phyloP scores from a whole-genome alignment of 2,113 vertebrate species.

The Callipepla californica region DNA sequence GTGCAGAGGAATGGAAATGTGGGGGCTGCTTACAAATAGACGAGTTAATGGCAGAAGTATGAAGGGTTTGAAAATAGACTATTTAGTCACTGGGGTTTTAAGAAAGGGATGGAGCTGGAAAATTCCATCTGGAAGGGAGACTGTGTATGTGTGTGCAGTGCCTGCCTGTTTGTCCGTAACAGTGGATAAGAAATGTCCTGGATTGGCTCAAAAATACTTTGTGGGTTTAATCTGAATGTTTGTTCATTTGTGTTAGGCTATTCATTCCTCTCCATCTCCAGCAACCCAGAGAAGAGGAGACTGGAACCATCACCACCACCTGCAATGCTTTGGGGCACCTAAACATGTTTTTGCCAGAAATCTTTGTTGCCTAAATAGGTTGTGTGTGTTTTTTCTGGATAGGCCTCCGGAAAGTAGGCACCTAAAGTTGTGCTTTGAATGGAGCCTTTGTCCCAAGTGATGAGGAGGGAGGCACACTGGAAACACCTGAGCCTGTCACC shows the following conservation, averaged over 20 bases:
- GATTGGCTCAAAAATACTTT: conserved; percentile 69
- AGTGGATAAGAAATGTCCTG: conserved; percentile 69
- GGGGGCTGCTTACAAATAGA: conserved; percentile 55
- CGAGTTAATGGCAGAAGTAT: conserved; percentile 61
- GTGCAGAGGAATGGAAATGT: neutral
- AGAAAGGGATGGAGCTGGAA: conserved; percentile 67
- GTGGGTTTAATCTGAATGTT: conserved; percentile 56
- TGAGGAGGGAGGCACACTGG: neutral
- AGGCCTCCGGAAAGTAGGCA: conserved; percentile 56
- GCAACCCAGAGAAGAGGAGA: conserved; percentile 47
- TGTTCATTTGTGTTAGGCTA: conserved; percentile 1
- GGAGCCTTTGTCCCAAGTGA: conserved; percentile 16
- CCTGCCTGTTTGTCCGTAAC: conserved; percentile 67
- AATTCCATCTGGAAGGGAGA: conserved; percentile 68
- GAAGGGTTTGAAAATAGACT: conserved; percentile 60
- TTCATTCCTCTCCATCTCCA: conserved; percentile 57
- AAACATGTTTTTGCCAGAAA: conserved; percentile 69
- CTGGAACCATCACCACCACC: conserved; percentile 63
- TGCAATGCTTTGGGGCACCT: conserved; percentile 59
- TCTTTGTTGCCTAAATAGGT: conserved; percentile 11
- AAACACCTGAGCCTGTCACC: conserved; percentile 66
- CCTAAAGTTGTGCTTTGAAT: conserved; percentile 58
- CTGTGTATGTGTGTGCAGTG: neutral
- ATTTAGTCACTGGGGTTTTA: conserved; percentile 52
- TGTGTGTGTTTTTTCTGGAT: conserved; percentile 68